Evolutionary conservation across 2,797 vertebrate species (phyloP).

Genomic region (Amblyraja radiata): DNA sequence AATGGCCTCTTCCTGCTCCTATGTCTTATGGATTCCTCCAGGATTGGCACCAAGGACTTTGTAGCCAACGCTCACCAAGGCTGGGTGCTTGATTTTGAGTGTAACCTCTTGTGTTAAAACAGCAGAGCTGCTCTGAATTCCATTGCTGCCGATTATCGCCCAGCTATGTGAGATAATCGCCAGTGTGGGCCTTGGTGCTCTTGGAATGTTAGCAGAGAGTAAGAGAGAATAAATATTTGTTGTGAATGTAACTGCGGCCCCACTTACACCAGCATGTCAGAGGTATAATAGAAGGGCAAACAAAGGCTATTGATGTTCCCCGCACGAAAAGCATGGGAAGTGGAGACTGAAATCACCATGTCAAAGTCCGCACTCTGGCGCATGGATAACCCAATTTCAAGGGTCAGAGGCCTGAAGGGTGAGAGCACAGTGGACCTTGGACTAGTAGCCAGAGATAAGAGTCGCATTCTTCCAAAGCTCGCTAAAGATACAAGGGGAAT

Average conservation of each 20-base stretch:
- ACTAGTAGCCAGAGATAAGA: not conserved
- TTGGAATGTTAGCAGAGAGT: constrained; percentile 18
- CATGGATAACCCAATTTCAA: not conserved
- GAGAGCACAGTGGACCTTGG: constrained; percentile 16
- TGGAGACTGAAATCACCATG: not conserved
- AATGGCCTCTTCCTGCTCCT: no score
- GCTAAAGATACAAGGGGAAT: not conserved
- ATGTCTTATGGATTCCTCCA: not conserved
- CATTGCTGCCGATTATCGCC: not conserved
- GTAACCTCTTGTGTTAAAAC: not conserved
- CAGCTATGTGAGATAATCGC: not conserved
- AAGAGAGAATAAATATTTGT: constrained; percentile 30
- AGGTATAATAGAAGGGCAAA: not conserved
- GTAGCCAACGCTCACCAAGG: not conserved
- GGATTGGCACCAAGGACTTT: not conserved
- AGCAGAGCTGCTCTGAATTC: not conserved
- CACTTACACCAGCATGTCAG: not conserved
- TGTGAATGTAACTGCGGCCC: constrained; percentile 10
- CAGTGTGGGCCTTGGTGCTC: not conserved
- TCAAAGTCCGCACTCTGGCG: not conserved
- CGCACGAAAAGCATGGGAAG: not conserved
- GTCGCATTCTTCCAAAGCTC: not conserved
- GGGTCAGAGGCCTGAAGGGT: not conserved
- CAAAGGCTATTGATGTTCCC: constrained; percentile 7
- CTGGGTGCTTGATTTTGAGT: not conserved